A percentile compares a stretch with the other conserved stretches of the same genome.
phyloP scores from a whole-genome alignment of 2,113 vertebrate species.

The Lipophrys pholis region DNA sequence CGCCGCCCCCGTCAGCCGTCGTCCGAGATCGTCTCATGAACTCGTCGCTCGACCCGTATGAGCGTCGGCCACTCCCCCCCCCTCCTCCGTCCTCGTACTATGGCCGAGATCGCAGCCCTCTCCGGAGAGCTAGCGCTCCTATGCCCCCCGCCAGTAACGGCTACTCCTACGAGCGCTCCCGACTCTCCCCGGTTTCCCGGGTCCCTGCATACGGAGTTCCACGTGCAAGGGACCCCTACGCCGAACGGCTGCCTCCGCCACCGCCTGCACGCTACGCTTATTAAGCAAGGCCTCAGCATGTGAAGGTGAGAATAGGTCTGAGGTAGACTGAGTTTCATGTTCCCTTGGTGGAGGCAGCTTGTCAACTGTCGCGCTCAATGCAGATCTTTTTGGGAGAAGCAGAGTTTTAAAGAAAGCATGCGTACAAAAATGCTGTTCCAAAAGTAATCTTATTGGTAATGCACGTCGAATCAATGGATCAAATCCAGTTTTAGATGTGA shows the following conservation, averaged over 20 bases:
- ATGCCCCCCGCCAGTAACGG: constrained; percentile 87
- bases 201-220: constrained; percentile 90
- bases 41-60: constrained; percentile 88
- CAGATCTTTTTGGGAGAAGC: constrained; percentile 9
- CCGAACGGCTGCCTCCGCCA: constrained; percentile 86
- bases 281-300: constrained; percentile 74
- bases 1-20: constrained; percentile 80
- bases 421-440: neutral
- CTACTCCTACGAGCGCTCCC: constrained; percentile 91
- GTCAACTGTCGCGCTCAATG: neutral
- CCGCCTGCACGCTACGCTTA: constrained; percentile 83
- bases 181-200: constrained; percentile 89
- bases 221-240: constrained; percentile 89
- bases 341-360: constrained; percentile 40
- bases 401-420: constrained; percentile 11
- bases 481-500: too few relatives aligned
- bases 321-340: constrained; percentile 38
- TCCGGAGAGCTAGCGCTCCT: constrained; percentile 85
- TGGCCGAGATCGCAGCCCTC: constrained; percentile 92
- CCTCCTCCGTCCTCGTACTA: constrained; percentile 90
- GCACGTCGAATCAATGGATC: constrained; percentile 6
- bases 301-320: constrained; percentile 83
- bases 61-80: constrained; percentile 90
- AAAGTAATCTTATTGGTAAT: constrained; percentile 19
- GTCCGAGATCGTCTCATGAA: constrained; percentile 87